Evolutionary conservation across 2,888 invertebrate genomes (phyloP).

Genomic region (Molorchus minor): DNA sequence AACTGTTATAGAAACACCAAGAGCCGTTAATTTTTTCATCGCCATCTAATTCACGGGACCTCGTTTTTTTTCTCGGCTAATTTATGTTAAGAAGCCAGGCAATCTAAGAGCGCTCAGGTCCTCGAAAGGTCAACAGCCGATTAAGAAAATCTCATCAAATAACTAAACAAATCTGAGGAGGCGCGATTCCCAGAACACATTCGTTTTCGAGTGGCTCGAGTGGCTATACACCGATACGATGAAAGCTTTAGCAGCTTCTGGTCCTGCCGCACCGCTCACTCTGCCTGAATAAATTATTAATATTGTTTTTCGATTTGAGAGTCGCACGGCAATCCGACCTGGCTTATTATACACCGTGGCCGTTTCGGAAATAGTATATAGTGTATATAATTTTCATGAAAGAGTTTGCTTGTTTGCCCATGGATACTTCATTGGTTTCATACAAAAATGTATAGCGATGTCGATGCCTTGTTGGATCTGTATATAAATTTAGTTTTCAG

Average conservation of each 20-base stretch:
- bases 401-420: no score
- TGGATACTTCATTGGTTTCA: no score
- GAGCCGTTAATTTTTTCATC: no score
- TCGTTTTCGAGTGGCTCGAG: slow-evolving; percentile 21
- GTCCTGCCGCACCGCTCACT: slow-evolving; percentile 7
- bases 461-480: no score
- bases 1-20: no score
- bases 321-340: no score
- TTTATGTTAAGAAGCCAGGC: slow-evolving; percentile 5
- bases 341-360: no score
- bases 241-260: slow-evolving; percentile 24
- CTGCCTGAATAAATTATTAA: slow-evolving; percentile 21
- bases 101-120: not conserved
- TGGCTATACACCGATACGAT: slow-evolving; percentile 18
- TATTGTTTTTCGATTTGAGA: slow-evolving; percentile 2
- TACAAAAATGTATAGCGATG: no score
- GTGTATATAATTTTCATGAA: no score
- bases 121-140: slow-evolving; percentile 22
- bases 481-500: no score
- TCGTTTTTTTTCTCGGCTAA: not conserved
- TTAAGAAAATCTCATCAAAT: slow-evolving; percentile 26
- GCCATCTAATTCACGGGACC: no score
- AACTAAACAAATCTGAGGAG: slow-evolving; percentile 26
- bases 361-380: no score
- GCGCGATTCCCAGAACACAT: slow-evolving; percentile 25